Conservation (phyloP, 2,888 invertebrate species). For the Arrhopalites spinosus region DNA sequence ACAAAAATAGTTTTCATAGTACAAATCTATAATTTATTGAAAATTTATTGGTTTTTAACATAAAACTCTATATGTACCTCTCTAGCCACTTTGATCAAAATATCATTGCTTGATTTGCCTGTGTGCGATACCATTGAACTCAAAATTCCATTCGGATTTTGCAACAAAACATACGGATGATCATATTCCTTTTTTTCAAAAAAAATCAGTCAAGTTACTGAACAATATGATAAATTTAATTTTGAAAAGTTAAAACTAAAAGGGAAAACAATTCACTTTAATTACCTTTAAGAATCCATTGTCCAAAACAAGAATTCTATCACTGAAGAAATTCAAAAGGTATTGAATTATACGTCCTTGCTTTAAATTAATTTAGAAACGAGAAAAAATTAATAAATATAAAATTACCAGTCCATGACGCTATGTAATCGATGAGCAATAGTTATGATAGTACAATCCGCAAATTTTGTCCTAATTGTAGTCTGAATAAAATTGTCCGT, state of each 20-base stretch:
- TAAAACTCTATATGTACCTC: too few species aligned
- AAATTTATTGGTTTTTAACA: too few species aligned
- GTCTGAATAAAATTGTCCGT: constrained; percentile 84
- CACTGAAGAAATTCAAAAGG: too few species aligned
- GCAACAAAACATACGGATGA: constrained; percentile 72
- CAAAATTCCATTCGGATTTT: constrained; percentile 67
- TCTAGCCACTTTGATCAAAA: constrained; percentile 68
- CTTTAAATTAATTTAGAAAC: too few species aligned
- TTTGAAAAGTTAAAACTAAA: constrained; percentile 60
- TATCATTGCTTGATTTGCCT: constrained; percentile 70
- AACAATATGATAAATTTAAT: neutral
- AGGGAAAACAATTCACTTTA: too few species aligned
- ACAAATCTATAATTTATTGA: too few species aligned
- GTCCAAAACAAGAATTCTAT: constrained; percentile 85
- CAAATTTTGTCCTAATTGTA: constrained; percentile 79
- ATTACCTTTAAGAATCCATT: constrained; percentile 65
- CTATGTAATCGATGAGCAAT: constrained; percentile 86
- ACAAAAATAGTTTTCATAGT: neutral
- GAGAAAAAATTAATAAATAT: too few species aligned
- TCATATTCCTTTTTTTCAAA: constrained; percentile 68
- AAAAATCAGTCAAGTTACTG: neutral
- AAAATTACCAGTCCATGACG: constrained; percentile 94
- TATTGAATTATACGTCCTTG: too few species aligned
- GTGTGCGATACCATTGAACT: constrained; percentile 73
- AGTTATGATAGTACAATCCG: constrained; percentile 83